Evolutionary conservation across 1,140 invertebrate species (phyloP).

Genomic region (Drosophila pandora): DNA sequence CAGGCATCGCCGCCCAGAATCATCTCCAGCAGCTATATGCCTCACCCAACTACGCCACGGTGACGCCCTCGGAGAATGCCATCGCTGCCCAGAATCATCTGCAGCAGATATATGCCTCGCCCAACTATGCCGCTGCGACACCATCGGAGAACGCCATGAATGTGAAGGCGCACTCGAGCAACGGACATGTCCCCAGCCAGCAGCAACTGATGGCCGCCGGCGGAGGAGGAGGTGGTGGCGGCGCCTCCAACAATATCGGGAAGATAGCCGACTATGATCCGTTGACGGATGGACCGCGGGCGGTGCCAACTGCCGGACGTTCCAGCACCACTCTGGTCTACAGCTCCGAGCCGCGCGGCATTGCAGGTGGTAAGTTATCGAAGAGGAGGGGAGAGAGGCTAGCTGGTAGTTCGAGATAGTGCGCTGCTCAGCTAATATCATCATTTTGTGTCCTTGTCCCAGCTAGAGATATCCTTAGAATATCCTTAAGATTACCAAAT

Average conservation of each 20-base stretch:
- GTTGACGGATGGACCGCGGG: conserved; percentile 88
- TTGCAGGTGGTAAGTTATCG: conserved; percentile 76
- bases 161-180: conserved; percentile 55
- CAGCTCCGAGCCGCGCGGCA: conserved; percentile 89
- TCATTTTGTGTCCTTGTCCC: conserved; percentile 70
- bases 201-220: conserved; percentile 19
- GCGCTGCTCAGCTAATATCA: conserved; percentile 47
- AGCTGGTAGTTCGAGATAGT: conserved; percentile 60
- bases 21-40: conserved; percentile 70
- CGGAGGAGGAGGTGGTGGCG: not conserved
- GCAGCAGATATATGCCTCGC: conserved; percentile 70
- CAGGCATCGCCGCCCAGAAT: conserved; percentile 12
- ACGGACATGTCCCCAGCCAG: conserved; percentile 57
- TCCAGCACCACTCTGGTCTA: conserved; percentile 93
- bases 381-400: conserved; percentile 34
- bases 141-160: conserved; percentile 63
- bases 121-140: conserved; percentile 71
- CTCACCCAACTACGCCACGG: conserved; percentile 65
- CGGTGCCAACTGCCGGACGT: conserved; percentile 89
- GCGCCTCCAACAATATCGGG: conserved; percentile 84
- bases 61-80: conserved; percentile 67
- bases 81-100: conserved; percentile 32
- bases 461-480: not conserved
- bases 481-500: not conserved
- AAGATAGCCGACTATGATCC: conserved; percentile 93